These are phyloP conservation scores for Heliconius eleuchia DNA, from an alignment of 1,140 invertebrate genomes.

Conservation along the genomic window DNA sequence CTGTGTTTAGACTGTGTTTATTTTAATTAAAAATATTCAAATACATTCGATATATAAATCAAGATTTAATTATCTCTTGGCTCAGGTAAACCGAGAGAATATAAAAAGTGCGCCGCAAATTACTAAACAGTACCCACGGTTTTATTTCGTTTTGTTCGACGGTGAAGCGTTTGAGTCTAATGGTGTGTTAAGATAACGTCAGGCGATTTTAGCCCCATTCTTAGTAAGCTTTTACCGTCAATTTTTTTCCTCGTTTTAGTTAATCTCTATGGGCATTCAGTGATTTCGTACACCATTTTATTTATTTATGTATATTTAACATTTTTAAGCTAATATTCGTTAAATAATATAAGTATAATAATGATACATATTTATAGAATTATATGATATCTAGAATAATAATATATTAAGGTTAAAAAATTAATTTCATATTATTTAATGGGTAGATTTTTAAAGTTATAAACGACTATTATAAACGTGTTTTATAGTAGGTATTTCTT, in stretches of 20 bases:
- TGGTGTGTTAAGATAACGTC: conserved; percentile 71
- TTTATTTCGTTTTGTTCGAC: conserved; percentile 62
- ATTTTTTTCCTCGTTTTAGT: conserved; percentile 31
- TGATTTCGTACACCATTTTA: background rate
- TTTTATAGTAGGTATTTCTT: no score
- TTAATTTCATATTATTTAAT: no score
- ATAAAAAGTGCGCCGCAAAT: conserved; percentile 52
- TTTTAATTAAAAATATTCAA: background rate
- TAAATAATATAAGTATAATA: no score
- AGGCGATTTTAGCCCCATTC: conserved; percentile 45
- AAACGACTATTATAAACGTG: no score
- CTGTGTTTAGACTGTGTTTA: conserved; percentile 41
- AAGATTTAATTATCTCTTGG: conserved; percentile 10
- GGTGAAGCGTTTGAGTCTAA: conserved; percentile 63
- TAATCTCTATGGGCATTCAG: background rate
- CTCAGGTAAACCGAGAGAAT: conserved; percentile 53
- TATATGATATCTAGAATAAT: no score
- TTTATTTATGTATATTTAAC: background rate
- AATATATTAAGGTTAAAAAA: no score
- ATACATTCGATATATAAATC: background rate
- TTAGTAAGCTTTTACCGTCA: conserved; percentile 46
- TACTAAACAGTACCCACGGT: conserved; percentile 52
- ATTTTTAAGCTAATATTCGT: no score
- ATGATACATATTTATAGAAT: no score
- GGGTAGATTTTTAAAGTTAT: no score